Evolutionary conservation across 2,797 vertebrate species (phyloP), one percentile per base, ranked within the genome.

Genomic region (Galaxias olidus): DNA sequence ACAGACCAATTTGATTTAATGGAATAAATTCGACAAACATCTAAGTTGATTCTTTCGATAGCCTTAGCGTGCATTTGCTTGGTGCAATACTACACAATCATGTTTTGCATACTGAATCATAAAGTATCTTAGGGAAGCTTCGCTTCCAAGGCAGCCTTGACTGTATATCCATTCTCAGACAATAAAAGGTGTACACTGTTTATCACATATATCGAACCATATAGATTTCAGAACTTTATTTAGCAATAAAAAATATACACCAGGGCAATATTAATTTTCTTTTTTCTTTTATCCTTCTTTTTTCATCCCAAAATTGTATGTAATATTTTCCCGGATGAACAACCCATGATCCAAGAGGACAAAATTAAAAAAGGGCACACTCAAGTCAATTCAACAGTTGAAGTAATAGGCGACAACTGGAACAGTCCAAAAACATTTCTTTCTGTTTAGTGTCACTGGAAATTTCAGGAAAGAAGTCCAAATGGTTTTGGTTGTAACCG

Each of bases 241-340:
- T 88, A 95, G 90, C 91, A 93, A 94, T 94, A 92, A 96, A 95
- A 98, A 98, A 95, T 95, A 96, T 94, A 96, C 94, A 97, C 90
- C 94, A 94, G 93, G 93, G 94, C 95, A 95, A 96, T 95, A 86
- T 93, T 77, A 70, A 69, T 89, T 88, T 90, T 91, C 84, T 82
- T 89, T 89, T 84, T 92, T 82, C 79, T 78, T 77, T 81, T 90
- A 90, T 88, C 82, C 86, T 88, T 87, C 86, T 72, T 51, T 75
- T 77, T 88, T 70, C 80, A 71, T 82, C 88, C 90, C 78, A 90
- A 91, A 94, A 93, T 91, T 89, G 82, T 56, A 89, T 84, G 74
- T 73, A 48, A 1, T 68, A 75, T 86, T 86, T 85, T 90, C 93
- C 80, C 86, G 81, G 77, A 89, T 67, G 85, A 86, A 90, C 86